Conservation (phyloP, 2,113 vertebrate species). For the Dendrocopos noguchii region DNA sequence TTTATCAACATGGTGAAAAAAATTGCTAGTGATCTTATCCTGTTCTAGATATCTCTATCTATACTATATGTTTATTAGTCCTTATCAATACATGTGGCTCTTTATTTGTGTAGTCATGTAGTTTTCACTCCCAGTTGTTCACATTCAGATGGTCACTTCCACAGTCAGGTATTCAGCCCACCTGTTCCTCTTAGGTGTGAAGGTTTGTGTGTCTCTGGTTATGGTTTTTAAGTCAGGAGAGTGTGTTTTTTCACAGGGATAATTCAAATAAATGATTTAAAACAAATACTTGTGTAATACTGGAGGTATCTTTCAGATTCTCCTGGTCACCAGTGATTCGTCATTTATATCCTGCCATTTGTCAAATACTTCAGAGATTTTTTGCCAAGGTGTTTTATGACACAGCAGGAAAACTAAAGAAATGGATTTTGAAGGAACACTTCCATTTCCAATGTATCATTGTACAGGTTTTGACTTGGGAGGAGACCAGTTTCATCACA, state of each 20-base stretch:
- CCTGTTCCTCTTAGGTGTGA: neutral
- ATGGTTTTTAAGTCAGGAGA: neutral
- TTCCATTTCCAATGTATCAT: neutral
- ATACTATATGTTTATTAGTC: neutral
- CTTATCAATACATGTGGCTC: accelerated
- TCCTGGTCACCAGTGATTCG: neutral
- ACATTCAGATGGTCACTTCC: neutral
- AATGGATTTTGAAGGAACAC: neutral
- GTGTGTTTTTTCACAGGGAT: neutral
- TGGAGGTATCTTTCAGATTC: neutral
- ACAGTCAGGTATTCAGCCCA: neutral
- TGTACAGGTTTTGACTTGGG: neutral
- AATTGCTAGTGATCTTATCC: neutral
- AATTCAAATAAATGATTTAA: neutral
- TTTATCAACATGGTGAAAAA: neutral
- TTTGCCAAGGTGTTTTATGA: neutral
- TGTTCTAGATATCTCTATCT: neutral
- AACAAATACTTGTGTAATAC: neutral
- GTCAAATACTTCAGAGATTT: neutral
- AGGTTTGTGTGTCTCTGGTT: neutral
- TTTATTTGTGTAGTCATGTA: accelerated
- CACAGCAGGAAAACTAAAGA: neutral
- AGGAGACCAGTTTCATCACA: neutral
- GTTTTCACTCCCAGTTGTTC: neutral
- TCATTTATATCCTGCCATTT: neutral